Percentiles rank a stretch among this genome's conserved stretches.
Conservation (phyloP, 30 jellyfish, hydroid and myxozoan species). For the Aurelia aurita region DNA sequence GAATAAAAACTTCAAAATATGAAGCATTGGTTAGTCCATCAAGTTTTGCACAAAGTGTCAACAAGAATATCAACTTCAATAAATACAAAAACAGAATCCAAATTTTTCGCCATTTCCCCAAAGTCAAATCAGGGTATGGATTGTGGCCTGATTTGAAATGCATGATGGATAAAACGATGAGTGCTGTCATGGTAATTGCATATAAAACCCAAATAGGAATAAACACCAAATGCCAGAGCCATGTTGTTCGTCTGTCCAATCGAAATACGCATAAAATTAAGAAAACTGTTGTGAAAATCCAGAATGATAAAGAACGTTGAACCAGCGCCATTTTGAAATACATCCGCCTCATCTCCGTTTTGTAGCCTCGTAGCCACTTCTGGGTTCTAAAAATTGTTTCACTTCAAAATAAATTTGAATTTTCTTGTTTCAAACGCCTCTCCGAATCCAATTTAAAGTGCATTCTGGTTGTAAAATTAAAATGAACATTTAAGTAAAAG, state of each 20-base stretch:
- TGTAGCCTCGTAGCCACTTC: background rate
- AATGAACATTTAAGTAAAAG: too few species aligned
- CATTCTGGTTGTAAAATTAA: too few species aligned
- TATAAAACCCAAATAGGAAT: constrained; percentile 92
- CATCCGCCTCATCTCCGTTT: too few species aligned
- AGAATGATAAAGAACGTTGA: constrained; percentile 74
- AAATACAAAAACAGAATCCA: constrained; percentile 67
- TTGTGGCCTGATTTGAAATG: constrained; percentile 70
- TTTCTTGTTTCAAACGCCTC: too few species aligned
- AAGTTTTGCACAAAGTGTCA: constrained; percentile 85
- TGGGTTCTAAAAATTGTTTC: background rate
- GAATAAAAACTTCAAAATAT: constrained; percentile 74
- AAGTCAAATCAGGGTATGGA: constrained; percentile 48
- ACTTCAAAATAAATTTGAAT: too few species aligned
- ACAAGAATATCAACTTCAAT: constrained; percentile 63
- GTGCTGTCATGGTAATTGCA: constrained; percentile 62
- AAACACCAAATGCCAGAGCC: constrained; percentile 93
- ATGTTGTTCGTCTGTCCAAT: constrained; percentile 74
- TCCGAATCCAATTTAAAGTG: too few species aligned
- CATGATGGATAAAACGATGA: constrained; percentile 47
- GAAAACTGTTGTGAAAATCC: constrained; percentile 75
- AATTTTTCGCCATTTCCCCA: constrained; percentile 72
- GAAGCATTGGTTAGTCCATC: constrained; percentile 82
- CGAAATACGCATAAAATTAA: constrained; percentile 75
- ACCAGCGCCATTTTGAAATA: constrained; percentile 85